Conservation (phyloP, 2,797 vertebrate species). For the Falco columbarius region DNA sequence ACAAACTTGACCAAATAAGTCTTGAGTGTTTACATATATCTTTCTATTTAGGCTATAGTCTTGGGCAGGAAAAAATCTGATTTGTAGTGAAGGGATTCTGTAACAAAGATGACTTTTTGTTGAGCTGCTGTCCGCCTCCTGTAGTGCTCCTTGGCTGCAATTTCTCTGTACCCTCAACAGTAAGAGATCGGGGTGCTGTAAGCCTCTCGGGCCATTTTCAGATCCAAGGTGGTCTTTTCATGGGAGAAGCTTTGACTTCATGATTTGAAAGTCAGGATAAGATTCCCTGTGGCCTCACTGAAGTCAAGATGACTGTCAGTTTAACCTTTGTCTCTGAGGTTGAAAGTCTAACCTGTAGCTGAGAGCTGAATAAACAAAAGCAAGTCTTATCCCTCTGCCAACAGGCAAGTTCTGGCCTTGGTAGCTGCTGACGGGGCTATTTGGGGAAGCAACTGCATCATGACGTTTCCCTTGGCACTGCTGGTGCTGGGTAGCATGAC, state of each 20-base stretch:
- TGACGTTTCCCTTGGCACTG: neutral
- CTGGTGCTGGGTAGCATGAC: neutral
- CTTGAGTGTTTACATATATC: neutral
- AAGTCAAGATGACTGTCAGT: neutral
- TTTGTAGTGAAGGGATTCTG: neutral
- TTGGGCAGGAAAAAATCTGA: neutral
- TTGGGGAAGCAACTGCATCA: neutral
- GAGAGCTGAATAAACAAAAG: neutral
- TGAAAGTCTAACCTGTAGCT: neutral
- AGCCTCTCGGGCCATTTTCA: neutral
- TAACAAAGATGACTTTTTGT: neutral
- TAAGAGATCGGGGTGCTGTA: neutral
- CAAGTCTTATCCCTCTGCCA: neutral
- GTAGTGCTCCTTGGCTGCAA: neutral
- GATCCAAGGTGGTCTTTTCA: neutral
- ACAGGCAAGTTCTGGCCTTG: neutral
- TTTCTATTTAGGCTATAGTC: neutral
- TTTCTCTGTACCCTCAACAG: neutral
- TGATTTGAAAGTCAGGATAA: neutral
- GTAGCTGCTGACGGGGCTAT: neutral
- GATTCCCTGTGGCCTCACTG: neutral
- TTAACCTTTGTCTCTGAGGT: neutral
- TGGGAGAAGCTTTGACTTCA: neutral
- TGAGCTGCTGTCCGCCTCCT: neutral
- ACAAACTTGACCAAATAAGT: neutral